These are phyloP conservation scores for Coleophora flavipennella DNA, from an alignment of 2,888 invertebrate species.

Conservation along the genomic window DNA sequence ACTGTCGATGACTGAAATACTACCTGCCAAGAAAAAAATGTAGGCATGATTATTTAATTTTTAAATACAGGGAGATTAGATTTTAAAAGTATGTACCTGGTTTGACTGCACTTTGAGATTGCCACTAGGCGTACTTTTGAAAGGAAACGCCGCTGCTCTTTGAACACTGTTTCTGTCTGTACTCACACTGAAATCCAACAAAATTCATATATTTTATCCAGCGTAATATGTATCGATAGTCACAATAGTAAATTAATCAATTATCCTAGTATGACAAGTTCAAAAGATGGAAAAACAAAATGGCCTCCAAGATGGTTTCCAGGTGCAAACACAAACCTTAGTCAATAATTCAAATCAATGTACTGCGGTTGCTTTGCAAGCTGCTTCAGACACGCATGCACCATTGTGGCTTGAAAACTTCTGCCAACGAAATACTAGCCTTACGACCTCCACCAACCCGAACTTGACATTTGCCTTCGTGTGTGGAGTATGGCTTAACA, in stretches of 20 bases:
- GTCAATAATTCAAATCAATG: no score
- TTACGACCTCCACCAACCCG: no score
- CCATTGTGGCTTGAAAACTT: no score
- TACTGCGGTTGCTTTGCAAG: no score
- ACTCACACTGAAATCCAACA: constrained; percentile 30
- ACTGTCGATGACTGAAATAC: constrained; percentile 79
- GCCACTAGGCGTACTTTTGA: constrained; percentile 78
- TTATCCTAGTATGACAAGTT: neutral
- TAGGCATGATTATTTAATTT: neutral
- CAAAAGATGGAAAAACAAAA: no score
- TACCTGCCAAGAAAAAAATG: constrained; percentile 66
- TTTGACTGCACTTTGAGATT: constrained; percentile 79
- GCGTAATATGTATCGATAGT: constrained; percentile 8
- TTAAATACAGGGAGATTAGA: neutral
- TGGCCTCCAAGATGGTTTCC: no score
- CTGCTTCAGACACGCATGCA: no score
- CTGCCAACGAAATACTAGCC: no score
- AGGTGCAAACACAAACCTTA: no score
- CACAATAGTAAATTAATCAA: neutral
- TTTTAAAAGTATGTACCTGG: constrained; percentile 66
- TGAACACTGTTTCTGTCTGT: constrained; percentile 32
- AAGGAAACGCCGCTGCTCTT: constrained; percentile 70
- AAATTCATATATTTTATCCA: no score
- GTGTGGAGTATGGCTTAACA: no score
- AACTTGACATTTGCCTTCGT: no score